phyloP scores from a whole-genome alignment of 1,140 invertebrate species.

The Drosophila jambulina region DNA sequence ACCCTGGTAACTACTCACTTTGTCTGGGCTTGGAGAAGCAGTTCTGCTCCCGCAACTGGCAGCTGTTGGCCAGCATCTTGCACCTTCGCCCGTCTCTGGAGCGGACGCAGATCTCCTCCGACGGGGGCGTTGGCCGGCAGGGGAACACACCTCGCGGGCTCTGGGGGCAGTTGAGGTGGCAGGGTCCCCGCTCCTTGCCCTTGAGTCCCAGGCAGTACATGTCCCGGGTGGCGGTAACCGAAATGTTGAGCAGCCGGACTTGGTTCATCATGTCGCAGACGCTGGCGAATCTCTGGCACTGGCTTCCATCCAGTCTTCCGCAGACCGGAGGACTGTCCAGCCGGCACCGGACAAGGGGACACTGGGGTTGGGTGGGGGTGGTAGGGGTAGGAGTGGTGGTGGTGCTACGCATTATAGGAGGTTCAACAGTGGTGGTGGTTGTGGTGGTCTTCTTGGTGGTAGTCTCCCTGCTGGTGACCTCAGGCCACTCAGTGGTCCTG shows the following conservation, averaged over 20 bases:
- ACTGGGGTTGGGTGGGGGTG: neutral
- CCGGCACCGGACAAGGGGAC: neutral
- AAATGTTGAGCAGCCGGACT: neutral
- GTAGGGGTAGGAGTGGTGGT: neutral
- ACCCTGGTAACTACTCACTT: neutral
- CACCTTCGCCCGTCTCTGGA: neutral
- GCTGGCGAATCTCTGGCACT: neutral
- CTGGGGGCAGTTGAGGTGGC: neutral
- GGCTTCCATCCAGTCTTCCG: neutral
- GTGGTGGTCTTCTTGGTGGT: neutral
- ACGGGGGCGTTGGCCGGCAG: neutral
- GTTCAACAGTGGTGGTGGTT: neutral
- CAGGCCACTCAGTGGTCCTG: conserved; percentile 6
- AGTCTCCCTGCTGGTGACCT: neutral
- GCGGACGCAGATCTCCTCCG: neutral
- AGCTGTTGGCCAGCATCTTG: neutral
- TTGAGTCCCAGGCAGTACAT: conserved; percentile 2
- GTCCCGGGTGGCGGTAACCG: neutral
- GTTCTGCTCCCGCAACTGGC: neutral
- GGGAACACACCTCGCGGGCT: neutral
- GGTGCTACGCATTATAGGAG: too few relatives aligned
- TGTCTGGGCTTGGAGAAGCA: neutral
- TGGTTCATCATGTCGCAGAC: neutral
- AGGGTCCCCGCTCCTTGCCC: neutral
- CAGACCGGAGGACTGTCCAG: neutral